Evolutionary conservation across 2,113 vertebrate species (phyloP), one percentile per base, ranked within the genome.

Genomic region (Kobus ellipsiprymnus): DNA sequence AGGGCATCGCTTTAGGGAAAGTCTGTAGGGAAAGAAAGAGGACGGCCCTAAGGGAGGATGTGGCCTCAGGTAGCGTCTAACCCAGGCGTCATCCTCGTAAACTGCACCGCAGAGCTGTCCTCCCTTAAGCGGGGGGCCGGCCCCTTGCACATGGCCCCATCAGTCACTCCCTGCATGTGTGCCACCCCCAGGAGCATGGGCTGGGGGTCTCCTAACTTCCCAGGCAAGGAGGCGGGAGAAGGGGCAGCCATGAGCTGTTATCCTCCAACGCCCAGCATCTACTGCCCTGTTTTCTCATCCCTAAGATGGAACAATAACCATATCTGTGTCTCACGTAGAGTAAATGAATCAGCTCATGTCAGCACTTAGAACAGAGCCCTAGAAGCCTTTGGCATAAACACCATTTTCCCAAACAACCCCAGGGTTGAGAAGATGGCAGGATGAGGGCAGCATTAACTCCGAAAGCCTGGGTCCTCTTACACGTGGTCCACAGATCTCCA

Each of bases 11-110:
- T 59, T 40, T 36, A 67, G 91, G 84, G n/a, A 19, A 15, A 12
- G 17, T 50, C 36, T 44, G 33, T n/a, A 81, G 12, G 33, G 82
- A 86, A 52, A 40, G 82, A 86, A 52, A 40, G 21, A 10, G 10
- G 64, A 12, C 0, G 13, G 71, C 9, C 9, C 16, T 29, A 9
- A 77, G 48, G 13, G 44, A 83, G 67, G n/a, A 15, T 7, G 21
- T 19, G 9, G 5, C 25, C 54, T 16, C 77, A 10, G 55, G n/a
- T 6, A 27, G 64, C 1, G 3, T 8, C 59, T 25, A 19, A 59
- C 46, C 30, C 12, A 3, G 12, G 30, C 33, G 16, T 19, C 14
- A 14, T 14, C 40, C 16, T 5, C 2, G 0, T 1, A 2, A 12
- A 30, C 33, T 1, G 5, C 15, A 36, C 55, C 3, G 10, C 25